Percentiles rank a stretch among this genome's conserved stretches.
Conservation (phyloP, 2,888 invertebrate species). For the Neelides folsomi region DNA sequence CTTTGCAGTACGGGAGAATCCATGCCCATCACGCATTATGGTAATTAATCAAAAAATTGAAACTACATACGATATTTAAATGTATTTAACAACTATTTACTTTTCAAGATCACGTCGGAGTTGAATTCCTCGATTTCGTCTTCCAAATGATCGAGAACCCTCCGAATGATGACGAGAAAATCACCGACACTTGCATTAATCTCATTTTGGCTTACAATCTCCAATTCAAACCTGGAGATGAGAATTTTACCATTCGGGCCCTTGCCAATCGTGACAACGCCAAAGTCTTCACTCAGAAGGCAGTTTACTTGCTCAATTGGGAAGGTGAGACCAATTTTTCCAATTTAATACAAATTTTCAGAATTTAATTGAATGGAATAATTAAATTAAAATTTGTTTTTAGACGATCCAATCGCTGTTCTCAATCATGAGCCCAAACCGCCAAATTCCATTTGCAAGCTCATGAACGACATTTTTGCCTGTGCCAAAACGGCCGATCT, state of each 20-base stretch:
- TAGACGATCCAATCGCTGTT: constrained; percentile 64
- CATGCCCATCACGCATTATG: constrained; percentile 76
- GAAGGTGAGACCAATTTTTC: constrained; percentile 52
- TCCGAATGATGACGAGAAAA: constrained; percentile 58
- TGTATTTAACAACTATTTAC: no score
- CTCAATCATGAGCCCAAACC: constrained; percentile 56
- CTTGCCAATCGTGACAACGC: constrained; percentile 56
- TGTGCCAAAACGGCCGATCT: constrained; percentile 64
- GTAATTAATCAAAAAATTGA: no score
- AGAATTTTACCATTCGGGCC: constrained; percentile 58
- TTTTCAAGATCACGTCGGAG: constrained; percentile 63
- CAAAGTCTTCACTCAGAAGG: constrained; percentile 80
- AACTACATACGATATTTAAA: no score
- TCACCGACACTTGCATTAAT: constrained; percentile 71
- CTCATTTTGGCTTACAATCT: constrained; percentile 77
- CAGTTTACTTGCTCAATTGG: constrained; percentile 70
- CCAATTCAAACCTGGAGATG: constrained; percentile 51
- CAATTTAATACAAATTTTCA: no score
- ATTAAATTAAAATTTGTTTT: constrained; percentile 31
- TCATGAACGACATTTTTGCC: constrained; percentile 74
- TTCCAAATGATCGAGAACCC: constrained; percentile 68
- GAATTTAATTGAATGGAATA: no score
- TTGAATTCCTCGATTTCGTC: constrained; percentile 64
- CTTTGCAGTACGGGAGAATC: constrained; percentile 80
- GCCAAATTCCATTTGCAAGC: constrained; percentile 72